phyloP scores from a whole-genome alignment of 2,113 vertebrate genomes.

The Brienomyrus longianalis region DNA sequence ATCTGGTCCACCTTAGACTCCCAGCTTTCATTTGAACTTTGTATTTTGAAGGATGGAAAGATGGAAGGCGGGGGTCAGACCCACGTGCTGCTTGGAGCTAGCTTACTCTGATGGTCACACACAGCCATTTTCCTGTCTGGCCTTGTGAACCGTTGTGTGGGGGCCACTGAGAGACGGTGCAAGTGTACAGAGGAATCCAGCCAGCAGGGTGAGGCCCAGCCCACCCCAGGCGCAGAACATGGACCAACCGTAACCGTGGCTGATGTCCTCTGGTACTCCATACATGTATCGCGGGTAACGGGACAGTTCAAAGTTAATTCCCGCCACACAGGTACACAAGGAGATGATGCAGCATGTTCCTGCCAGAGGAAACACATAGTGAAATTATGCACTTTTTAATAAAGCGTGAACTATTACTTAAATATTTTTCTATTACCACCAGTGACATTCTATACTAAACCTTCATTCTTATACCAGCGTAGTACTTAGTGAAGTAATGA shows the following conservation, averaged over 20 bases:
- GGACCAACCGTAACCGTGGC: slow-evolving; percentile 92
- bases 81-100: slow-evolving; percentile 14
- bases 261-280: slow-evolving; percentile 87
- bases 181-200: slow-evolving; percentile 86
- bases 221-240: slow-evolving; percentile 96
- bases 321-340: slow-evolving; percentile 86
- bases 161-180: slow-evolving; percentile 80
- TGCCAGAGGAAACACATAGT: slow-evolving; percentile 45
- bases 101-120: slow-evolving; percentile 64
- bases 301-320: slow-evolving; percentile 90
- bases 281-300: slow-evolving; percentile 85
- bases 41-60: not conserved
- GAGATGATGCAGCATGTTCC: slow-evolving; percentile 93
- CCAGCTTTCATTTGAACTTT: slow-evolving; percentile 15
- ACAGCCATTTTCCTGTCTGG: slow-evolving; percentile 83
- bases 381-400: not conserved
- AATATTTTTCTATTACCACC: not conserved
- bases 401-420: not conserved
- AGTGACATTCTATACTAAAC: not conserved
- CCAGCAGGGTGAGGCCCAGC: slow-evolving; percentile 82
- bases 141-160: slow-evolving; percentile 75
- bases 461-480: not conserved
- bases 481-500: not conserved
- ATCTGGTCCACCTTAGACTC: slow-evolving; percentile 6
- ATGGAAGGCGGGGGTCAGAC: slow-evolving; percentile 21